These are phyloP conservation scores for Gasterosteus nipponicus DNA, from an alignment of 2,113 vertebrate genomes.

Conservation along the genomic window DNA sequence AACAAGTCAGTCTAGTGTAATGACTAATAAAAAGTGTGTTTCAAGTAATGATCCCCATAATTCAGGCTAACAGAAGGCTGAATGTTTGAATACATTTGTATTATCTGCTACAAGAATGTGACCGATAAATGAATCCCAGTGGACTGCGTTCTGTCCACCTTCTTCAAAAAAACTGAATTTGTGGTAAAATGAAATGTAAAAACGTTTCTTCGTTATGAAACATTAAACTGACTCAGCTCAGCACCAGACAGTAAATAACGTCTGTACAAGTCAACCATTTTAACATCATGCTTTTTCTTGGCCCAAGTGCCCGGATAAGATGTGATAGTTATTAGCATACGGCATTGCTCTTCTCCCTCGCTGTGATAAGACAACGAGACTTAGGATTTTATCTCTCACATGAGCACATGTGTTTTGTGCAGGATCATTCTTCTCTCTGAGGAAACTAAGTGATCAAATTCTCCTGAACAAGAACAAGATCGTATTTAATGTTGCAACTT, in stretches of 20 bases:
- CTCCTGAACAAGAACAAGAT: neutral
- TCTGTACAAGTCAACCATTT: neutral
- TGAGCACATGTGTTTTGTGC: no score
- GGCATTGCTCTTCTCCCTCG: conserved; percentile 9
- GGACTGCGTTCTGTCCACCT: neutral
- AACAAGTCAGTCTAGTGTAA: neutral
- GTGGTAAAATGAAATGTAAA: neutral
- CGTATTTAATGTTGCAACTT: neutral
- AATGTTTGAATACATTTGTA: conserved; percentile 17
- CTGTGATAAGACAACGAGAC: conserved; percentile 14
- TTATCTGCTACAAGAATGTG: neutral
- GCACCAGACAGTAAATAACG: neutral
- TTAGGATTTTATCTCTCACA: neutral
- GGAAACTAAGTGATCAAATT: conserved; percentile 10
- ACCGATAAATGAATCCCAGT: conserved; percentile 10
- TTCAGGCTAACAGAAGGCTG: conserved; percentile 1
- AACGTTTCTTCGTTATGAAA: neutral
- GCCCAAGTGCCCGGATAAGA: conserved; percentile 11
- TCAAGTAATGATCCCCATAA: conserved; percentile 7
- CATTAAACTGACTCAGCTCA: neutral
- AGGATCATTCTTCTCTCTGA: neutral
- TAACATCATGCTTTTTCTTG: neutral
- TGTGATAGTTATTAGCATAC: conserved; percentile 11
- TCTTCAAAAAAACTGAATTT: conserved; percentile 14
- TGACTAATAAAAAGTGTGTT: conserved; percentile 11